Evolutionary conservation across 2,113 vertebrate species (phyloP).

Genomic region (Hypanus sabinus): DNA sequence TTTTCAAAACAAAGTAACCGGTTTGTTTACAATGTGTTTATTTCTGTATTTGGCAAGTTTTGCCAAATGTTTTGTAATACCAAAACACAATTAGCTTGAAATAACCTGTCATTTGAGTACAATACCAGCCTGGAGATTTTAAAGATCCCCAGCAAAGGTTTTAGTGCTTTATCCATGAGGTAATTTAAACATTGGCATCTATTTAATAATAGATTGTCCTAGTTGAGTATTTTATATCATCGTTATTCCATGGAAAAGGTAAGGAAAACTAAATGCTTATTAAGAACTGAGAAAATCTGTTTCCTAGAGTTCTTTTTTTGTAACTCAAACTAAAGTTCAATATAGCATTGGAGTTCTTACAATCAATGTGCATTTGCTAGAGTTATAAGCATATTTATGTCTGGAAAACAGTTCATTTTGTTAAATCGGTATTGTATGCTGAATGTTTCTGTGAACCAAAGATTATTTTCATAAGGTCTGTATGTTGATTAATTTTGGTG

Average conservation of each 20-base stretch:
- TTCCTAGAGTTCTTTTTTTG: neutral
- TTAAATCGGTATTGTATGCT: too few species aligned
- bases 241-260: neutral
- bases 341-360: neutral
- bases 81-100: neutral
- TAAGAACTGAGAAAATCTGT: neutral
- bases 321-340: neutral
- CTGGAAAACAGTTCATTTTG: neutral
- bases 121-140: neutral
- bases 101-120: neutral
- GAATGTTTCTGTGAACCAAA: neutral
- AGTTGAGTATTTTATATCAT: too few species aligned
- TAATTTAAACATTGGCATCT: neutral
- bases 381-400: neutral
- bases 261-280: neutral
- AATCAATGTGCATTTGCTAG: neutral
- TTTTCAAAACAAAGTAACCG: neutral
- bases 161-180: neutral
- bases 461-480: neutral
- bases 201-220: neutral
- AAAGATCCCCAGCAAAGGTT: neutral
- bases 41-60: neutral
- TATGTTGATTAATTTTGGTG: neutral
- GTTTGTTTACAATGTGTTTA: neutral
- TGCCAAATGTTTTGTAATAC: neutral